phyloP scores from a whole-genome alignment of 2,797 vertebrate genomes.

The Galaxias olidus region DNA sequence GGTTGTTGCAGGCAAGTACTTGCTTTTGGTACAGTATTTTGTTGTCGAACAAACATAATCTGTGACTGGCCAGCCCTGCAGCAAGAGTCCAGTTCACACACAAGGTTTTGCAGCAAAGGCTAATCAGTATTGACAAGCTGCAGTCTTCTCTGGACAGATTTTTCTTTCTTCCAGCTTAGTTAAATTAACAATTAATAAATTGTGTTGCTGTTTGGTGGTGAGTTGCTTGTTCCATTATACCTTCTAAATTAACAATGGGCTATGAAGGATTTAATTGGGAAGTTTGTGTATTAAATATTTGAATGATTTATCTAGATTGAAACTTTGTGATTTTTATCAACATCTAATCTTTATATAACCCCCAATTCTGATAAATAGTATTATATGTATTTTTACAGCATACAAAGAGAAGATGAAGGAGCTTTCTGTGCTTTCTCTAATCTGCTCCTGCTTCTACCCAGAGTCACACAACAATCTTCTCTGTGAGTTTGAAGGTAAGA shows the following conservation, averaged over 20 bases:
- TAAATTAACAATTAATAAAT: too few relatives aligned
- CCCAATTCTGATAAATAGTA: too few relatives aligned
- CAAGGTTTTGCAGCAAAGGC: conserved; percentile 70
- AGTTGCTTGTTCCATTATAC: too few relatives aligned
- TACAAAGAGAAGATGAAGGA: conserved; percentile 99
- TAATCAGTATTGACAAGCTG: conserved; percentile 55
- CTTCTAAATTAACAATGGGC: too few relatives aligned
- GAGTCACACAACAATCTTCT: conserved; percentile 89
- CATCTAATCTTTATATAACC: too few relatives aligned
- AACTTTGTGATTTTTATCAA: too few relatives aligned
- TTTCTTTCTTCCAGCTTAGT: conserved; percentile 8
- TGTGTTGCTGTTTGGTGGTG: too few relatives aligned
- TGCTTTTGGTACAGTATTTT: conserved; percentile 8
- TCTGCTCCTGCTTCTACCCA: conserved; percentile 98
- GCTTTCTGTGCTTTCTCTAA: conserved; percentile 92
- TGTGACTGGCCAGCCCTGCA: conserved; percentile 78
- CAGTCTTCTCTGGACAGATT: conserved; percentile 35
- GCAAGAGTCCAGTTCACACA: conserved; percentile 59
- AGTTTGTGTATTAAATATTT: too few relatives aligned
- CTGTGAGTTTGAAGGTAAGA: conserved; percentile 89
- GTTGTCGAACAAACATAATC: conserved; percentile 44
- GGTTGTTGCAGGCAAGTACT: too few relatives aligned
- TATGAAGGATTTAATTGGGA: too few relatives aligned
- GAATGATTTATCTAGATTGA: too few relatives aligned
- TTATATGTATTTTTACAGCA: conserved; percentile 75